These are phyloP conservation scores for Philantomba maxwellii DNA, from an alignment of 2,113 vertebrate genomes.

Conservation along the genomic window DNA sequence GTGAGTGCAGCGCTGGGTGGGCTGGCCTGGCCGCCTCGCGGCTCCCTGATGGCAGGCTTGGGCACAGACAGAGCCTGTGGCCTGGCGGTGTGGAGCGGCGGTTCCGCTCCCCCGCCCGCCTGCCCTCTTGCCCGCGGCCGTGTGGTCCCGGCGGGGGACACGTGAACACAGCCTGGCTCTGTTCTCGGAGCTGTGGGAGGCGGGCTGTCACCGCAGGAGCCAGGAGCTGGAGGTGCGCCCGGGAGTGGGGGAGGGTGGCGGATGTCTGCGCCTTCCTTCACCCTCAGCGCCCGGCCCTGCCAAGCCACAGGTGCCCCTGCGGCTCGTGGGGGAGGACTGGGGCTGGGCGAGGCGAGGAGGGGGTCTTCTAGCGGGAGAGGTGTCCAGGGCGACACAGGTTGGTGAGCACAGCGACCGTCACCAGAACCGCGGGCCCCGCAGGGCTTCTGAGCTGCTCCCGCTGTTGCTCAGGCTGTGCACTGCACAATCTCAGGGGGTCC, in stretches of 20 bases:
- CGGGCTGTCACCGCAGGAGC: slow-evolving; percentile 39
- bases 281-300: neutral
- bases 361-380: neutral
- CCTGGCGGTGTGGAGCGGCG: neutral
- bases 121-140: neutral
- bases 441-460: accelerated
- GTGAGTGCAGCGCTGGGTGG: neutral
- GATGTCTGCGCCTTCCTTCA: neutral
- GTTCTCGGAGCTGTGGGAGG: slow-evolving; percentile 60
- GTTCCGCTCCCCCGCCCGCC: neutral
- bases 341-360: accelerated
- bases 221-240: slow-evolving; percentile 57
- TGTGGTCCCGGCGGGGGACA: slow-evolving; percentile 49
- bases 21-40: neutral
- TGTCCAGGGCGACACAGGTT: neutral
- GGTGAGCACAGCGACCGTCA: accelerated
- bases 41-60: slow-evolving; percentile 24
- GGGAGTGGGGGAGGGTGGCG: neutral
- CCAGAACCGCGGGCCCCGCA: accelerated
- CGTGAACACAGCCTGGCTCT: slow-evolving; percentile 57
- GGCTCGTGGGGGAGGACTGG: neutral
- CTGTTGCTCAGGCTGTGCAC: neutral
- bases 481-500: accelerated
- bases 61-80: slow-evolving; percentile 55
- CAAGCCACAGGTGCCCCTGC: slow-evolving; percentile 51